Base-by-base conservation (phyloP, 2,888 invertebrate genomes). In the Cancer borealis region DNA sequence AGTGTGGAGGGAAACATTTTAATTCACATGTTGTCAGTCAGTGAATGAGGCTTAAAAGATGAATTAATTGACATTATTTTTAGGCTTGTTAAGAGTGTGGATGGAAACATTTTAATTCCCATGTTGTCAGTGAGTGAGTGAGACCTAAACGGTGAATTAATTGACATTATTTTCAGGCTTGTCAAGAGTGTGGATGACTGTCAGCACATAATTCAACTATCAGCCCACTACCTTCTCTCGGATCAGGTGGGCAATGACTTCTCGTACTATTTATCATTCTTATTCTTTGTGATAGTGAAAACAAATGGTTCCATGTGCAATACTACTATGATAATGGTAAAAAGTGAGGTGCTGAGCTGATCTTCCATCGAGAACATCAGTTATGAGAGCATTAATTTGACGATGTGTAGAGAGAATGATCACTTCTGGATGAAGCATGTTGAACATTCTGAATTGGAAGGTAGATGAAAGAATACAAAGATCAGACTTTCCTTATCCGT, bases 131-230 rank as follows among this genome's bases (percentile, higher is more conserved):
- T 8, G 6, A 73, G 26, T 73, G 26, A 26, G 26, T 73, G 26
- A 73, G 26, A 8, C 73, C 0, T 39, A 39, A 39, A 39, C 0
- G 39, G 39, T n/a, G n/a, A n/a, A 66, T 17, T 66, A 66, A 66
- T 17, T 17, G 60, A 4, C 17, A 21, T 66, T 66, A 26, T 73
- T 84, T 39, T 12, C 96, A 98, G 98, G 96, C 97, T 98, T 97
- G 96, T 98, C 93, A 96, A 97, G 84, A 98, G 98, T 0, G 97
- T 98, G 95, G 97, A 97, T 96, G 97, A 97, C 95, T 97, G 98
- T 95, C 98, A 98, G 96, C 97, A 97, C 95, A 97, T 98, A 17
- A 98, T 98, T 96, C 98, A 98, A 95, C 98, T 98, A 96, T 97
- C 97, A 66, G 97, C 97, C 8, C 96, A 96, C 91, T 96, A 95